phyloP scores from a whole-genome alignment of 2,888 invertebrate genomes.

The Leptinotarsa rubiginosa region DNA sequence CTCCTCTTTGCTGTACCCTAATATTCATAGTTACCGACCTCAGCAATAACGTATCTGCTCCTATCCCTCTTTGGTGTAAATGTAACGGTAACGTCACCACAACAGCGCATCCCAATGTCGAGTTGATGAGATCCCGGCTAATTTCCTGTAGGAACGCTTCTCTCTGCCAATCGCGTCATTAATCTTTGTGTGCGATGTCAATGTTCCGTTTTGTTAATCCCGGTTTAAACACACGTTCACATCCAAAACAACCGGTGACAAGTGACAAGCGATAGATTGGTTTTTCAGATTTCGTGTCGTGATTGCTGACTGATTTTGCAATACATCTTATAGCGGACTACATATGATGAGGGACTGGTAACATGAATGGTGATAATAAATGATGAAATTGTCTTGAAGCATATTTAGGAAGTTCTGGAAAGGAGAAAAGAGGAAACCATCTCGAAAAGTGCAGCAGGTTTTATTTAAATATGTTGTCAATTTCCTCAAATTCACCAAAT shows the following conservation, averaged over 20 bases:
- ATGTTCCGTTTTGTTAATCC: slow-evolving; percentile 61
- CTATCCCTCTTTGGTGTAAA: background rate
- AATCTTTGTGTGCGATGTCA: slow-evolving; percentile 63
- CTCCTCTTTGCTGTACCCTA: too few species aligned
- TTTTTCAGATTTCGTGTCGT: slow-evolving; percentile 61
- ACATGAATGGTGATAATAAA: too few species aligned
- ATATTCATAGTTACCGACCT: too few species aligned
- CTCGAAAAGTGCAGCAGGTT: too few species aligned
- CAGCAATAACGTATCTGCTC: too few species aligned
- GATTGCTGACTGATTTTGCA: slow-evolving; percentile 44
- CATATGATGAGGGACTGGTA: too few species aligned
- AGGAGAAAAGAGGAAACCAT: too few species aligned
- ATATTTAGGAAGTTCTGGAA: too few species aligned
- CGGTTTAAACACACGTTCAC: slow-evolving; percentile 59
- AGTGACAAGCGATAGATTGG: slow-evolving; percentile 64
- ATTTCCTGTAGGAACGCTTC: slow-evolving; percentile 48
- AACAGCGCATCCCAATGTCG: slow-evolving; percentile 18
- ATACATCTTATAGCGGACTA: background rate
- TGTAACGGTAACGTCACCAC: background rate
- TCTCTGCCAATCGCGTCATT: slow-evolving; percentile 63
- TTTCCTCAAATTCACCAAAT: too few species aligned
- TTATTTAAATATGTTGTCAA: too few species aligned
- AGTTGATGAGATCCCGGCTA: slow-evolving; percentile 35
- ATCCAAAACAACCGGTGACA: slow-evolving; percentile 62
- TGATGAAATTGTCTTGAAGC: too few species aligned